phyloP scores from a whole-genome alignment of 23 tunicate species.

The Halocynthia roretzi region DNA sequence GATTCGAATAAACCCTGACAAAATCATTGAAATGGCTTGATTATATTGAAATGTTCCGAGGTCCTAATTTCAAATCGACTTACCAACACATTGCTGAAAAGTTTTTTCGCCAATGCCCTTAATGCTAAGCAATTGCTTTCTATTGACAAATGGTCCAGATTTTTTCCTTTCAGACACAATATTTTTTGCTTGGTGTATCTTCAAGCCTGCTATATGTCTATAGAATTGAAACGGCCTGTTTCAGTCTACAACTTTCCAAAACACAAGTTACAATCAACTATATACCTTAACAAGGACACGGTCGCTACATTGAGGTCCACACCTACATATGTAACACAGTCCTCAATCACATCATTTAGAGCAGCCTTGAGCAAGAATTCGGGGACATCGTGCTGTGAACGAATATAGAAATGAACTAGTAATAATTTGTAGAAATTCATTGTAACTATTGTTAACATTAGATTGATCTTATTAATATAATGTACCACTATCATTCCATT shows the following conservation, averaged over 20 bases:
- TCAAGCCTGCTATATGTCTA: slow-evolving; percentile 82
- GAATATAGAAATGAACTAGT: not conserved
- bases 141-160: slow-evolving; percentile 55
- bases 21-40: not conserved
- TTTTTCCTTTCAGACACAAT: slow-evolving; percentile 56
- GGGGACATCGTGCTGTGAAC: slow-evolving; percentile 71
- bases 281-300: slow-evolving; percentile 35
- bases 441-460: too few relatives aligned
- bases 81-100: slow-evolving; percentile 88
- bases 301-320: slow-evolving; percentile 86
- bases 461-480: too few relatives aligned
- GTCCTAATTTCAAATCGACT: not conserved
- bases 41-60: not conserved
- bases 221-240: not conserved
- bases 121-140: slow-evolving; percentile 56
- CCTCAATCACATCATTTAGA: slow-evolving; percentile 62
- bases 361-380: slow-evolving; percentile 50
- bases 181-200: slow-evolving; percentile 60
- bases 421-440: not conserved
- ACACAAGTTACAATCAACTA: not conserved
- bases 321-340: slow-evolving; percentile 94
- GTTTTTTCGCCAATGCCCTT: slow-evolving; percentile 85
- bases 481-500: too few relatives aligned
- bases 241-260: not conserved
- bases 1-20: slow-evolving; percentile 54